Conservation (phyloP, 2,113 vertebrate species). For the cattle (Bos taurus) region DNA sequence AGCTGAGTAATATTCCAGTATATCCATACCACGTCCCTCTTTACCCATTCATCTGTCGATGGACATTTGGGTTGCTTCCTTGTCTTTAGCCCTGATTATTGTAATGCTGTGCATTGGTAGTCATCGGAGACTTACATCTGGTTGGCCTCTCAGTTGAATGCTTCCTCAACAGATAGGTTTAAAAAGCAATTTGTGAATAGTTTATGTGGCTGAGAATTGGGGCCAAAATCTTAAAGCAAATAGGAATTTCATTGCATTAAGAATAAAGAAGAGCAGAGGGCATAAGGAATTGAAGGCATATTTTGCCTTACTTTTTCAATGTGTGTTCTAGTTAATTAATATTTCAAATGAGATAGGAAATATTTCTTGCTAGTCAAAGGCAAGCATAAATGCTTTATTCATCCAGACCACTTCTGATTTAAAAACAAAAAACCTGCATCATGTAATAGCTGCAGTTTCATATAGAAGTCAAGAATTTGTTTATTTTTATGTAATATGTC, state of each 20-base stretch:
- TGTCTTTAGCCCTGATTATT: neutral
- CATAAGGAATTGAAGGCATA: neutral
- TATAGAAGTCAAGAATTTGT: neutral
- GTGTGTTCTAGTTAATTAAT: neutral
- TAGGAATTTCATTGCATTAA: neutral
- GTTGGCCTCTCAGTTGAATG: neutral
- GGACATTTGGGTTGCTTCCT: neutral
- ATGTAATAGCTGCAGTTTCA: neutral
- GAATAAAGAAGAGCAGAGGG: neutral
- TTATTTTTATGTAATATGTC: neutral
- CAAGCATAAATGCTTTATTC: neutral
- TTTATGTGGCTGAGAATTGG: neutral
- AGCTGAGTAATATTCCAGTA: neutral
- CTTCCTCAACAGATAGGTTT: neutral
- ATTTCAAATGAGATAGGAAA: slow-evolving; percentile 7
- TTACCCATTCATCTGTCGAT: neutral
- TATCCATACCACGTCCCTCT: neutral
- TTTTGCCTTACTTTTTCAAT: neutral
- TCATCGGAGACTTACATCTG: neutral
- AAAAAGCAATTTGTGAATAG: neutral
- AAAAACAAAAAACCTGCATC: neutral
- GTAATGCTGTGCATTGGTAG: neutral
- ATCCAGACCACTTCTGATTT: neutral
- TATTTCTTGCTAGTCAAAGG: neutral
- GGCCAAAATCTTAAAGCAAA: neutral